Evolutionary conservation across 2,113 vertebrate species (phyloP).

Genomic region (Cygnus buccinator): DNA sequence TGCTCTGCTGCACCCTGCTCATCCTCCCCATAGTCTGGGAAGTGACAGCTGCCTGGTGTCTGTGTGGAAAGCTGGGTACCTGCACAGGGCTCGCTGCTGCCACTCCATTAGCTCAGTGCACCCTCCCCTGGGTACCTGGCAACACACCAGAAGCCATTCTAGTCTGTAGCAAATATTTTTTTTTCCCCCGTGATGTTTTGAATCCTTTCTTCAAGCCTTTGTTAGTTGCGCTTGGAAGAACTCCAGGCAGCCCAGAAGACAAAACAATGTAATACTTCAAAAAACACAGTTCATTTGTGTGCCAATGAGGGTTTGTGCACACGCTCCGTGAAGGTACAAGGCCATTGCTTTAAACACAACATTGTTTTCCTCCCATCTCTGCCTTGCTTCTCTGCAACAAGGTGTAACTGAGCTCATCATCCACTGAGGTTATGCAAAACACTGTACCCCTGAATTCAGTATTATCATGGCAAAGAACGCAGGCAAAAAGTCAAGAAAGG

Average conservation of each 20-base stretch:
- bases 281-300: not conserved
- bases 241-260: constrained; percentile 63
- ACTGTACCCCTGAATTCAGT: not conserved
- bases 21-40: accelerated
- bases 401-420: not conserved
- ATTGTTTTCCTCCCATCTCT: not conserved
- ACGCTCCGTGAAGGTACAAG: not conserved
- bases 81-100: accelerated
- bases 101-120: not conserved
- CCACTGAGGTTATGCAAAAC: not conserved
- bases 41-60: not conserved
- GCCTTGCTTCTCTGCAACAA: not conserved
- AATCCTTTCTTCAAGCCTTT: constrained; percentile 64
- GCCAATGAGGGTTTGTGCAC: not conserved
- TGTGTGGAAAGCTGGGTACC: not conserved
- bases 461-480: not conserved
- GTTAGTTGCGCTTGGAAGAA: constrained; percentile 62
- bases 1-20: not conserved
- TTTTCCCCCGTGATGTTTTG: not conserved
- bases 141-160: constrained; percentile 22
- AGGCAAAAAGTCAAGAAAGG: not conserved
- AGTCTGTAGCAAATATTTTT: constrained; percentile 6
- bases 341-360: not conserved
- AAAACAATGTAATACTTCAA: constrained; percentile 55
- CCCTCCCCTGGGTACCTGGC: not conserved